These are phyloP conservation scores for Denticeps clupeoides DNA, from an alignment of 2,797 vertebrate species.

Conservation along the genomic window DNA sequence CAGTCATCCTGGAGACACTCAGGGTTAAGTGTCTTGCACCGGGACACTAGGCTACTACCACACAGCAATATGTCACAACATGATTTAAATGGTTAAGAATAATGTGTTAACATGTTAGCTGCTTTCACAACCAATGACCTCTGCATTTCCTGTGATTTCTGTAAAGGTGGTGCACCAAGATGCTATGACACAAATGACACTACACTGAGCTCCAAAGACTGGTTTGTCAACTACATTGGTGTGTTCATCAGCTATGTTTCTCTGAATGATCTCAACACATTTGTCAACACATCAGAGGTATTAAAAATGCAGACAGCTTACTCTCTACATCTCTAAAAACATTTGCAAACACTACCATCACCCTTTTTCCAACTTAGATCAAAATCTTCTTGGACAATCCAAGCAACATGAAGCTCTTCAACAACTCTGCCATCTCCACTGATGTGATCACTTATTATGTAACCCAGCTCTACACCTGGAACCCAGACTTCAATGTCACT, in stretches of 20 bases:
- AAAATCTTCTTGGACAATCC: slow-evolving; percentile 35
- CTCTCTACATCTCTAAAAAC: too few relatives aligned
- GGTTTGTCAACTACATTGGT: slow-evolving; percentile 47
- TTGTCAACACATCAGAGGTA: too few relatives aligned
- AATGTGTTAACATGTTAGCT: too few relatives aligned
- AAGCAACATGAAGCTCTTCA: slow-evolving; percentile 51
- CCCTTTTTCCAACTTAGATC: slow-evolving; percentile 28
- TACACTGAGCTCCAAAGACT: slow-evolving; percentile 46
- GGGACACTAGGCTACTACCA: too few relatives aligned
- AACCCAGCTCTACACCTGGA: slow-evolving; percentile 31
- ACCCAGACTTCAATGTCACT: slow-evolving; percentile 31
- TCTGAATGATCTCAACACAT: slow-evolving; percentile 36
- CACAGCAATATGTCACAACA: too few relatives aligned
- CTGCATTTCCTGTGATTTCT: neutral
- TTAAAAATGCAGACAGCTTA: too few relatives aligned
- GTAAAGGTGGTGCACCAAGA: slow-evolving; percentile 34
- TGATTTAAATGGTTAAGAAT: too few relatives aligned
- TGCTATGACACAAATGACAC: slow-evolving; percentile 43
- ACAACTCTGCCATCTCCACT: slow-evolving; percentile 25
- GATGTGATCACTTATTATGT: slow-evolving; percentile 36
- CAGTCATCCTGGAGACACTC: too few relatives aligned
- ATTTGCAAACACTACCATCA: neutral
- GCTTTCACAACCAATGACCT: too few relatives aligned
- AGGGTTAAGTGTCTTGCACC: too few relatives aligned
- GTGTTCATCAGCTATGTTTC: slow-evolving; percentile 44